These are phyloP conservation scores for Pachyramphus minor DNA, from an alignment of 2,113 vertebrate species.

Conservation along the genomic window DNA sequence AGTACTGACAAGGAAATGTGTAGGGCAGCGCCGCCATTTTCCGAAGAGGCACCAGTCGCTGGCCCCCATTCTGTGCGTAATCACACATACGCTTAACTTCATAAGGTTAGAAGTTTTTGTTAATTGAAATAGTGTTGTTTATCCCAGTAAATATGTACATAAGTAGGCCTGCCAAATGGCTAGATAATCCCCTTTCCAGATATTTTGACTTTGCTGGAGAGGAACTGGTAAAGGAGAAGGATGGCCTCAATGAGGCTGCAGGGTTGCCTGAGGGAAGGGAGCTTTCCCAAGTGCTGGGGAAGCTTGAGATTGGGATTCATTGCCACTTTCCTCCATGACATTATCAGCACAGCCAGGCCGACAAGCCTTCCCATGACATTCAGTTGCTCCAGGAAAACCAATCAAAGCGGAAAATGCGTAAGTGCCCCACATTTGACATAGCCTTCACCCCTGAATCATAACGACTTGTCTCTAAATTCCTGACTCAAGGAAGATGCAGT, in stretches of 20 bases:
- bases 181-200: background rate
- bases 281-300: background rate
- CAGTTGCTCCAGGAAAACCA: fast-evolving
- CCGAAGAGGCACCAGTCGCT: fast-evolving
- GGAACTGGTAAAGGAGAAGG: background rate
- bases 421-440: background rate
- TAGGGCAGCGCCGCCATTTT: background rate
- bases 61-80: background rate
- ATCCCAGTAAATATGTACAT: background rate
- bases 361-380: background rate
- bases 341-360: background rate
- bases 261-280: background rate
- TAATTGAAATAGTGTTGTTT: background rate
- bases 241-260: background rate
- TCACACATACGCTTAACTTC: fast-evolving
- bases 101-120: fast-evolving
- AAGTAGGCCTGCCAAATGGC: background rate
- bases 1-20: fast-evolving
- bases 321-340: background rate
- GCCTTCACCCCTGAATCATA: background rate
- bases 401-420: fast-evolving
- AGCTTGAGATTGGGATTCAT: background rate
- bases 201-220: background rate
- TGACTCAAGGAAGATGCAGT: background rate
- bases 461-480: background rate